Evolutionary conservation across 2,797 vertebrate species (phyloP).

Genomic region (Pyrocephalus nanus): DNA sequence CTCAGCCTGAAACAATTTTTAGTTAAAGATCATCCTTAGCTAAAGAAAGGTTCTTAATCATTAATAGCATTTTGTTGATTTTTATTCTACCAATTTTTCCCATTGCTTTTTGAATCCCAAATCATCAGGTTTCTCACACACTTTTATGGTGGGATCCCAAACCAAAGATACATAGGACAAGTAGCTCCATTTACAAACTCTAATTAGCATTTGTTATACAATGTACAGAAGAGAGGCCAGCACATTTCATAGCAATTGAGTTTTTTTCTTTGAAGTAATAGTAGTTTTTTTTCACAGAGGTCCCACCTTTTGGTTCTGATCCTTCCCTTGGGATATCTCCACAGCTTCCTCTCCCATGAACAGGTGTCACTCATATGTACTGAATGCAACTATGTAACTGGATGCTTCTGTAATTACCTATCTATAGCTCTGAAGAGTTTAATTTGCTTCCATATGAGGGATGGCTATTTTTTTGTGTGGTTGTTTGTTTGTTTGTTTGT

Average conservation of each 20-base stretch:
- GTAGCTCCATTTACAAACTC: neutral
- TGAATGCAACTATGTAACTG: neutral
- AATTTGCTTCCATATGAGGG: neutral
- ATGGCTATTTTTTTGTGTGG: neutral
- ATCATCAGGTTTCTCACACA: neutral
- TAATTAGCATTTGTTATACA: neutral
- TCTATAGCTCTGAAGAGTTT: neutral
- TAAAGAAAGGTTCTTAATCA: neutral
- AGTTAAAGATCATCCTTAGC: neutral
- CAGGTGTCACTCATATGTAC: neutral
- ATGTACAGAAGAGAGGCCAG: neutral
- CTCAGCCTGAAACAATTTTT: neutral
- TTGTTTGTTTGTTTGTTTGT: too few species aligned
- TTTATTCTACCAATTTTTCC: neutral
- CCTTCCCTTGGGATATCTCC: neutral
- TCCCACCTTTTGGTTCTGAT: neutral
- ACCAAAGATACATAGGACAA: neutral
- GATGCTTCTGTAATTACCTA: neutral
- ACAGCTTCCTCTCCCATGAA: neutral
- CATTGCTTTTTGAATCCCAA: neutral
- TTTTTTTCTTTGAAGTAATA: neutral
- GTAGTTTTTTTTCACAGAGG: neutral
- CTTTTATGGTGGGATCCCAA: neutral
- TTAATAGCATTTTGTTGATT: neutral
- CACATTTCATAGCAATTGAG: accelerated